Evolutionary conservation across 2,113 vertebrate species (phyloP).

Genomic region (Dromiciops gliroides): DNA sequence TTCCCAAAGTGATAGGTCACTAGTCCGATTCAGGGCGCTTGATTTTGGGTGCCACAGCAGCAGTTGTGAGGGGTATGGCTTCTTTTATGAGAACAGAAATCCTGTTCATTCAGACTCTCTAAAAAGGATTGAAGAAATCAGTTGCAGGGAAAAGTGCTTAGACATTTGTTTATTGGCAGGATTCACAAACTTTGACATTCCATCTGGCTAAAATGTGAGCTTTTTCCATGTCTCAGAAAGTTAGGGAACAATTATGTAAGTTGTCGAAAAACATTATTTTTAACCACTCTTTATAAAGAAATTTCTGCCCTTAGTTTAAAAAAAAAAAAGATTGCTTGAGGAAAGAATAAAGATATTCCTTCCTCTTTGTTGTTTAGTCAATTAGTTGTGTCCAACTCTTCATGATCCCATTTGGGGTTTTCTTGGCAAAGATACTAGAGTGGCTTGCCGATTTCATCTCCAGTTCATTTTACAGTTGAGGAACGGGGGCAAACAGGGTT

Average conservation of each 20-base stretch:
- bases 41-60: constrained; percentile 68
- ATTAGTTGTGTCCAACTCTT: neutral
- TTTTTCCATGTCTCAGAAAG: constrained; percentile 71
- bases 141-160: constrained; percentile 67
- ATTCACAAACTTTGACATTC: constrained; percentile 56
- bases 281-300: constrained; percentile 49
- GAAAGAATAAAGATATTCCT: neutral
- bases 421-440: neutral
- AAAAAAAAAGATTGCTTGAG: constrained; percentile 7
- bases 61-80: constrained; percentile 45
- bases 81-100: constrained; percentile 64
- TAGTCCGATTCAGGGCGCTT: constrained; percentile 33
- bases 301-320: constrained; percentile 19
- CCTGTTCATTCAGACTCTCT: constrained; percentile 52
- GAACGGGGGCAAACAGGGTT: neutral
- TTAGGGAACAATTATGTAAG: constrained; percentile 74
- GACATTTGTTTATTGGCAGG: constrained; percentile 69
- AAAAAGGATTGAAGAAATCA: constrained; percentile 51
- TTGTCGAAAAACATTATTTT: constrained; percentile 71
- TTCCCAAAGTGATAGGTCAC: constrained; percentile 39
- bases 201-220: constrained; percentile 69
- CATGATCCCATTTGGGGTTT: neutral
- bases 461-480: neutral
- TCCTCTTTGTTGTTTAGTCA: neutral
- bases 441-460: neutral